Evolutionary conservation across 2,888 invertebrate species (phyloP), one percentile per base, ranked within the genome.

Genomic region (Antheraea assamensis): DNA sequence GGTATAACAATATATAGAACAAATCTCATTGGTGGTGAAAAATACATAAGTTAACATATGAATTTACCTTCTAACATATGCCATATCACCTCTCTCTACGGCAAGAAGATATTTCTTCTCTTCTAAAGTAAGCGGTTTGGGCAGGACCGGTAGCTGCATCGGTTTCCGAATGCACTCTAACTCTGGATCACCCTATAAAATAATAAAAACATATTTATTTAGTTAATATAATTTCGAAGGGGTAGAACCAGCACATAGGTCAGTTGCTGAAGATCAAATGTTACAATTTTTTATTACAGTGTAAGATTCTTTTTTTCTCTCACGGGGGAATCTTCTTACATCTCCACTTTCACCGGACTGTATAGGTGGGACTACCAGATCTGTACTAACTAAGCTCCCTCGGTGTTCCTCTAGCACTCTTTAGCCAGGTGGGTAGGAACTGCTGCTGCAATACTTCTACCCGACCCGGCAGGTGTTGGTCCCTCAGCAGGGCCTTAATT

Each of bases 61-160:
- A 3, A 78, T 90, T 93, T 92, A 97, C 97, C 97, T 96, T 86
- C 97, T 95, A 31, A 98, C 98, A 87, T 98, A 97, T 21, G 97
- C 96, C 88, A 98, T 96, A 90, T 99, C 99, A 4, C 99, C 99
- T 74, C 99, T 95, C 92, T 99, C 99, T 35, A 99, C 98, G 0
- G 98, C 98, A 74, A 99, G 94, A 47, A 99, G 95, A 88, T 97
- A 99, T 87, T 98, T 98, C 94, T 98, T 99, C 93, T 99, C 99
- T 81, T 98, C 97, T 74, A 97, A 88, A 73, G 96, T 96, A 75
- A 98, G 93, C 15, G 97, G 93, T 83, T 97, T 97, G 1, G 98
- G 97, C 78, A 97, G 90, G 78, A 95, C 95, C 70, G 96, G 95
- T 80, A 96, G 92, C 24, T 95, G 94, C 88, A 95, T 88, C 5